A percentile compares a stretch with the other conserved stretches of the same genome.
Evolutionary conservation across 2,797 vertebrate species (phyloP).

Genomic region (Trichosurus vulpecula): DNA sequence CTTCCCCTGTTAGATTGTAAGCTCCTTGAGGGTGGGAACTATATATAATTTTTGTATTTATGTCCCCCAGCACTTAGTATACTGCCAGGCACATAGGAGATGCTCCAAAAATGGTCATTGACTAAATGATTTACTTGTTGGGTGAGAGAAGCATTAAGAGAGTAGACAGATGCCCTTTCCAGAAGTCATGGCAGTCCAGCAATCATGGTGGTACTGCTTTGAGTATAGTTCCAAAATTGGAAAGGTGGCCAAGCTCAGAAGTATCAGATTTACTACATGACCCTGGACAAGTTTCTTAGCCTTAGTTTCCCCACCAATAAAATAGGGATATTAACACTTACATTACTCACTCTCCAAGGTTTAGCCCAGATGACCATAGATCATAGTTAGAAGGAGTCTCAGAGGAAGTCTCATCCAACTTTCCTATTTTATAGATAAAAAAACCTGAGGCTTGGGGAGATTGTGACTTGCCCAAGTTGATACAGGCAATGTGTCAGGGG

Average conservation of each 20-base stretch:
- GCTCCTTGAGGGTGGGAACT: neutral
- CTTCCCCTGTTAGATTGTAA: neutral
- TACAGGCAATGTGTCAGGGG: neutral
- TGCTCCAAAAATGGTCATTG: neutral
- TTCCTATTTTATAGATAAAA: neutral
- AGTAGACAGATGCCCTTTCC: neutral
- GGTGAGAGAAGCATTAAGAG: neutral
- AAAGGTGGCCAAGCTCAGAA: neutral
- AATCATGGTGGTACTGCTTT: neutral
- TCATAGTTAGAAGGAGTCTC: neutral
- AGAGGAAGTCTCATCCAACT: neutral
- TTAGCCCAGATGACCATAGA: neutral
- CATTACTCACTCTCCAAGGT: neutral
- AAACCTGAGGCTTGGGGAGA: neutral
- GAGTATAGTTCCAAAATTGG: neutral
- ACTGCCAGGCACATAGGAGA: neutral
- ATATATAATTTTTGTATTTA: neutral
- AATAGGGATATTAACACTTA: neutral
- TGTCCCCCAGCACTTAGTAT: neutral
- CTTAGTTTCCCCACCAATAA: neutral
- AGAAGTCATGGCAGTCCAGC: neutral
- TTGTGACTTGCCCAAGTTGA: neutral
- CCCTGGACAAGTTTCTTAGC: neutral
- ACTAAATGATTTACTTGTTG: neutral
- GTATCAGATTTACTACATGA: neutral